Evolutionary conservation across 2,113 vertebrate genomes (phyloP).

Genomic region (Gopherus evgoodei): DNA sequence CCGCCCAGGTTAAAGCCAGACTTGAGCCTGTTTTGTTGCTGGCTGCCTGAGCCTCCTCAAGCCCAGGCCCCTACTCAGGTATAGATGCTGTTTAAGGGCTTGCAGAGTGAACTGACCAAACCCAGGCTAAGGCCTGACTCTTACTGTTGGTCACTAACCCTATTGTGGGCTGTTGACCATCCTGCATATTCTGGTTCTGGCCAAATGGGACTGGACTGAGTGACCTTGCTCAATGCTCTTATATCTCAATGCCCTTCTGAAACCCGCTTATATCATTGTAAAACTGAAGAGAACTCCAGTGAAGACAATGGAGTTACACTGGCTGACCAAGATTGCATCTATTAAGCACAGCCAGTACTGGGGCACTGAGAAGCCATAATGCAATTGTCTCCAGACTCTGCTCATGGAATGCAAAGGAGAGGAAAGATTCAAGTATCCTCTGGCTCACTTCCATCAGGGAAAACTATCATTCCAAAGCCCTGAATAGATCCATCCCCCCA

Average conservation of each 20-base stretch:
- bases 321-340: background rate
- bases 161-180: too few relatives aligned
- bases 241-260: accelerated
- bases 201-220: too few relatives aligned
- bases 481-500: background rate
- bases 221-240: too few relatives aligned
- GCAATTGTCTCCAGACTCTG: background rate
- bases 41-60: too few relatives aligned
- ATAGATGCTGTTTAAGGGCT: too few relatives aligned
- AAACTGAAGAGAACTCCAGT: background rate
- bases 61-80: too few relatives aligned
- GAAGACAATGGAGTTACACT: background rate
- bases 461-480: background rate
- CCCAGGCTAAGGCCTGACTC: too few relatives aligned
- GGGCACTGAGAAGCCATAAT: background rate
- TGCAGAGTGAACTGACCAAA: too few relatives aligned
- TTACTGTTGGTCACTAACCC: too few relatives aligned
- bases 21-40: too few relatives aligned
- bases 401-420: background rate
- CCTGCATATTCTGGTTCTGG: too few relatives aligned
- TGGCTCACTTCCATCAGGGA: background rate
- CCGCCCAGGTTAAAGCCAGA: too few relatives aligned
- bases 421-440: accelerated
- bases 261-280: background rate
- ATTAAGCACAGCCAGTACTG: background rate